Evolutionary conservation across 64 coral and sea anemone species (phyloP).

Genomic region (Acropora yongei): DNA sequence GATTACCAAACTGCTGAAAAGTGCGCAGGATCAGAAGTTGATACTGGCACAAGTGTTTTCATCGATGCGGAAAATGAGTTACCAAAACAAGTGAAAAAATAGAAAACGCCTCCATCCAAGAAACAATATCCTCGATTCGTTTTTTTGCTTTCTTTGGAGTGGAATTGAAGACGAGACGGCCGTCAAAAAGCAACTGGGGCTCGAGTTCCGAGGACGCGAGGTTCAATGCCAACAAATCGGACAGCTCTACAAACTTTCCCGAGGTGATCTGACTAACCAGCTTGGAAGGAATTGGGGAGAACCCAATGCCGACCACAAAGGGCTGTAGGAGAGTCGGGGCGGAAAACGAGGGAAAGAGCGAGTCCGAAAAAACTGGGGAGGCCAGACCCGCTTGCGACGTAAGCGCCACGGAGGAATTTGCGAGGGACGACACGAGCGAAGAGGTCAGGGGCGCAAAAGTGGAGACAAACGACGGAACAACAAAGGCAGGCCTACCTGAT

Average conservation of each 20-base stretch:
- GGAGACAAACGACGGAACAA: background rate
- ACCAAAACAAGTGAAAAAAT: no score
- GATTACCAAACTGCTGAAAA: no score
- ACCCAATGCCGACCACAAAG: background rate
- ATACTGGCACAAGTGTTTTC: no score
- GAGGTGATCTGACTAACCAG: background rate
- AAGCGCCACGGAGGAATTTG: background rate
- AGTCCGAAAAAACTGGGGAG: background rate
- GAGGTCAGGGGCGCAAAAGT: background rate
- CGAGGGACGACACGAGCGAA: background rate
- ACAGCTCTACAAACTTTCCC: background rate
- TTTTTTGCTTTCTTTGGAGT: no score
- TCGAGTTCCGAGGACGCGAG: no score
- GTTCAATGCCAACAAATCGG: no score
- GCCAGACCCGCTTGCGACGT: background rate
- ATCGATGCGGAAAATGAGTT: no score
- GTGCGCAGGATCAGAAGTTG: no score
- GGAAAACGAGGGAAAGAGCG: background rate
- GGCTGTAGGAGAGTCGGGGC: background rate
- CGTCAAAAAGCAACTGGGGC: no score
- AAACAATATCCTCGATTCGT: no score
- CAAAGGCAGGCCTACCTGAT: constrained; percentile 13
- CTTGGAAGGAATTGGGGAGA: background rate
- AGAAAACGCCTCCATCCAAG: no score
- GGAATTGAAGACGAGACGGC: no score